Conservation (phyloP, 2,888 invertebrate genomes). For the Flexamia atlantica region DNA sequence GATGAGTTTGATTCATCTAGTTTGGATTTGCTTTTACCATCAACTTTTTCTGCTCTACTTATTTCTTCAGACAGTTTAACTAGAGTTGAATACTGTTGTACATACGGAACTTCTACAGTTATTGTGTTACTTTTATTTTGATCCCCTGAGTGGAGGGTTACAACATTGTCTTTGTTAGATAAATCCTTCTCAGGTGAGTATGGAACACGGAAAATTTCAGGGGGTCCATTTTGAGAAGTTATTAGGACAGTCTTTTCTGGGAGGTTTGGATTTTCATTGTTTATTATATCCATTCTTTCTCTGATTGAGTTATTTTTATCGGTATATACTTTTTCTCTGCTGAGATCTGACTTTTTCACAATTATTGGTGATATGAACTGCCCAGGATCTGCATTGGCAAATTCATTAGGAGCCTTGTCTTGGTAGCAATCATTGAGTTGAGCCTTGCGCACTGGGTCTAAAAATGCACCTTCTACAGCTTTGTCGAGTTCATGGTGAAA, state of each 20-base stretch:
- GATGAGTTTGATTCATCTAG: not conserved
- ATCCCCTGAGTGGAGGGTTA: constrained; percentile 58
- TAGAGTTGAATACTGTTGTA: constrained; percentile 60
- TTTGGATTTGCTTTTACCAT: constrained; percentile 37
- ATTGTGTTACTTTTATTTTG: constrained; percentile 56
- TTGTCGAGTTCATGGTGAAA: constrained; percentile 33
- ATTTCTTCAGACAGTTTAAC: constrained; percentile 61
- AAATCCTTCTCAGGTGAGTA: constrained; percentile 53
- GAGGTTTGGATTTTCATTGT: constrained; percentile 41
- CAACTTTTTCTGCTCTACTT: constrained; percentile 26
- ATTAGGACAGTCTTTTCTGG: constrained; percentile 57
- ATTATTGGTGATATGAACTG: constrained; percentile 54
- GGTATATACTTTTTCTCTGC: constrained; percentile 30
- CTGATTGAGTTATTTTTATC: constrained; percentile 38
- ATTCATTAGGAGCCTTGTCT: constrained; percentile 49
- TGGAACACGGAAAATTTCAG: constrained; percentile 53
- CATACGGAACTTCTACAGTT: constrained; percentile 60
- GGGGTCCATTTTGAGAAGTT: constrained; percentile 46
- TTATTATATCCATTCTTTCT: constrained; percentile 21
- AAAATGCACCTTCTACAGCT: constrained; percentile 18
- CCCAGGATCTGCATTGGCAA: constrained; percentile 36
- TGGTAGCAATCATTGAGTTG: constrained; percentile 48
- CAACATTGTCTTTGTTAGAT: constrained; percentile 55
- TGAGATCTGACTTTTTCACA: constrained; percentile 54
- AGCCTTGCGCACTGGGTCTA: constrained; percentile 30